Percentiles rank a stretch among this genome's conserved stretches.
Conservation (phyloP, 2,113 vertebrate species). For the Chinchilla lanigera region DNA sequence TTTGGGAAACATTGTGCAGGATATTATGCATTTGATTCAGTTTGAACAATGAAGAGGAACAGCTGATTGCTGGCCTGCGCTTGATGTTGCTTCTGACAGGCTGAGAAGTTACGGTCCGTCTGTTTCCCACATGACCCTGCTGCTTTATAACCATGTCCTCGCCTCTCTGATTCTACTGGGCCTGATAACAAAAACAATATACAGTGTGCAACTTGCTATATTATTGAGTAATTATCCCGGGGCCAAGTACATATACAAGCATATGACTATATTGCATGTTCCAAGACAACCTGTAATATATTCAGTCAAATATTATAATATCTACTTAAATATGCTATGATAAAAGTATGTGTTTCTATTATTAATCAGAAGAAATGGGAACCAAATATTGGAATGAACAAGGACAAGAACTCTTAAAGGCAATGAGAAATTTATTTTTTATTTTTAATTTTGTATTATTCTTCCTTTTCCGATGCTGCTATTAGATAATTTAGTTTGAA, state of each 20-base stretch:
- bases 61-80: not conserved
- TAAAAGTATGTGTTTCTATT: not conserved
- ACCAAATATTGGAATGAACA: not conserved
- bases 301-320: not conserved
- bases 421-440: not conserved
- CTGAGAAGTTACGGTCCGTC: not conserved
- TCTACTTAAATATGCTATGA: not conserved
- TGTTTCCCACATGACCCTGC: not conserved
- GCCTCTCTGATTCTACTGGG: not conserved
- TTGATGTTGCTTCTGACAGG: too few species aligned
- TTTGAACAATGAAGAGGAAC: not conserved
- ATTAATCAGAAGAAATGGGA: not conserved
- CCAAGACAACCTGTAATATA: not conserved
- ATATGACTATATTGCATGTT: not conserved
- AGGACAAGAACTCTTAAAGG: accelerated
- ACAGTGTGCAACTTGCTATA: not conserved
- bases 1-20: not conserved
- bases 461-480: not conserved
- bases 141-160: not conserved
- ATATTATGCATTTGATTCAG: not conserved
- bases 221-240: not conserved
- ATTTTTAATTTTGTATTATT: not conserved
- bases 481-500: not conserved
- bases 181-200: not conserved
- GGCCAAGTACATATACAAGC: not conserved